A percentile compares a stretch with the other conserved stretches of the same genome.
These are phyloP conservation scores for Anguilla anguilla DNA, from an alignment of 2,797 vertebrate species.

Conservation along the genomic window DNA sequence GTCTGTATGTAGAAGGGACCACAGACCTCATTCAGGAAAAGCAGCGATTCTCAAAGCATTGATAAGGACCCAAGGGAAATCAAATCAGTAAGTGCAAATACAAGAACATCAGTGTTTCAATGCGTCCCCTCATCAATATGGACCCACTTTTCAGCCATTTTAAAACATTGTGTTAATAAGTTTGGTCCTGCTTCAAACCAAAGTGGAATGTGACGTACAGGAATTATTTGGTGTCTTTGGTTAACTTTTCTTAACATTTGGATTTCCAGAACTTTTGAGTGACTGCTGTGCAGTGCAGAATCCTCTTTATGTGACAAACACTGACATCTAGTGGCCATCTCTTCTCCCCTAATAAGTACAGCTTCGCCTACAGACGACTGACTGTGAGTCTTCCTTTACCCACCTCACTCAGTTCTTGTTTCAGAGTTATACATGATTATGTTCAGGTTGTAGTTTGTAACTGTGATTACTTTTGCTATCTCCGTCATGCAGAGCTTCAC, in stretches of 20 bases:
- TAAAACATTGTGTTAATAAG: neutral
- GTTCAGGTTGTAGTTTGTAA: neutral
- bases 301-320: neutral
- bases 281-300: neutral
- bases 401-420: neutral
- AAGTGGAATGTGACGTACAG: neutral
- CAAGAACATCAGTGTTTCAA: neutral
- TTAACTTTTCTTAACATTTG: neutral
- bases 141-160: neutral
- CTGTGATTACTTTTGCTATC: neutral
- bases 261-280: neutral
- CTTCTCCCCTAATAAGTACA: neutral
- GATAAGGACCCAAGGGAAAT: neutral
- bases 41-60: neutral
- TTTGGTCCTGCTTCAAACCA: neutral
- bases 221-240: neutral
- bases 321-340: constrained; percentile 9
- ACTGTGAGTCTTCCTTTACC: neutral
- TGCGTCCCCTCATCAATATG: neutral
- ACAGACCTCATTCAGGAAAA: constrained; percentile 3
- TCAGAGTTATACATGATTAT: neutral
- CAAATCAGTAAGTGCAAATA: neutral
- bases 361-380: neutral
- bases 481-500: neutral
- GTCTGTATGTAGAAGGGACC: neutral